Base-by-base conservation (phyloP, 2,888 invertebrate species). In the Vanessa cardui region DNA sequence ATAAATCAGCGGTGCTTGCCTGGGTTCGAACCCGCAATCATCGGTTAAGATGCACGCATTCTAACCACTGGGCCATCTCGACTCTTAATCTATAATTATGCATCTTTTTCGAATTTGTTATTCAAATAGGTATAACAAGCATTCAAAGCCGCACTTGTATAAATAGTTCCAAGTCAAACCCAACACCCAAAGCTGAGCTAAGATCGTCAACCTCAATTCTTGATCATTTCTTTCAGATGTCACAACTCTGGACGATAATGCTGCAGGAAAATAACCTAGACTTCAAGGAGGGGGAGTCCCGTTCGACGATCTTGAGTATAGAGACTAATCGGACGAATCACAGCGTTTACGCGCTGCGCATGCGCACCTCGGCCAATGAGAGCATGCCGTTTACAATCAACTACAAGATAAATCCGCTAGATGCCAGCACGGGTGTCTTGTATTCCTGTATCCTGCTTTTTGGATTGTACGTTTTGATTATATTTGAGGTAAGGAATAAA, bases 381-480 rank as follows among this genome's bases (percentile, higher is more conserved):
- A 85, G 84, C 0, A 79, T 82, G 0, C 92, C 93, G 0, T 80
- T 92, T 4, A 74, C 82, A 0, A 68, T 92, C 62, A 84, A 85
- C 16, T 96, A 95, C 75, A 94, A 95, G 73, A 78, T 95, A 0
- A 85, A 94, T 21, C 95, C 96, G 0, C 92, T 96, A 58, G 94
- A 95, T 76, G 82, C 93, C 4, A 91, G 94, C 47, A 93, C 94
- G 62, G 97, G 98, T 0, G 95, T 97, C 6, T 85, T 96, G 1
- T 96, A 96, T 74, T 96, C 97, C 0, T 95, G 95, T 4, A 68
- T 95, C 0, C 93, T 98, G n/a, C 89, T 98, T 0, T 77, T 95
- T 5, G 94, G 95, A 0, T 93, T 98, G 16, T 98, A 98, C 79
- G 83, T 95, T 2, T 86, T 98, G 15, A 96, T 98, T 69, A 96